Evolutionary conservation across 2,888 invertebrate species (phyloP), one percentile per base, ranked within the genome.

Genomic region (Elmis aenea): DNA sequence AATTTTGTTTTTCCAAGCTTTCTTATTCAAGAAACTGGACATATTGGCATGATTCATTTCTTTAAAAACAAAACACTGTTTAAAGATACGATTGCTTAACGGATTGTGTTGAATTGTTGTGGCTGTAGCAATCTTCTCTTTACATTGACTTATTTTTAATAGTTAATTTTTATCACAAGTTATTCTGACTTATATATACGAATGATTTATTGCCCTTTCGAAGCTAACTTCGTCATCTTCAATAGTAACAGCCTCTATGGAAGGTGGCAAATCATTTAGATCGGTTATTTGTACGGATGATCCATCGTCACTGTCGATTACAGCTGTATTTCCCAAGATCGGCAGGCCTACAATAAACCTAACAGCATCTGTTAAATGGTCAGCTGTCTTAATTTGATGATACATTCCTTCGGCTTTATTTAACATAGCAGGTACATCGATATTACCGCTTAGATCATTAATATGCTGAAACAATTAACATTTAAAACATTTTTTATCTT

Each of bases 401-500:
- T 84, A 95, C 52, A 97, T 93, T 5, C 88, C 89, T 68, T 97
- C 96, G 0, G 96, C 95, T 41, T 82, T 80, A 52, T 83, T 83
- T 13, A 97, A 68, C 28, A 86, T 85, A 48, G 80, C 76, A 40
- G 86, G 82, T 5, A 97, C 73, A 58, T 94, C 84, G 28, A 97
- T 81, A 46, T 84, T 80, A 64, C 88, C 81, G 6, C 91, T 87
- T 46, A 97, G 71, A 63, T 97, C 96, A 69, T 99, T 99, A 45
- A 97, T 86, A 62, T 97, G 94, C 91, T 93, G 70, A 5, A 74
- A 76, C 42, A 50, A 50, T 43, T 16, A 23, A 14, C n/a, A n/a
- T n/a, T 26, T 40, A 33, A 22, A 45, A 18, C 8, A 18, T 24
- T 22, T 22, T 36, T 29, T 8, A 33, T 29, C 11, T 22, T 24